These are phyloP conservation scores for Thymelicus lineola DNA, from an alignment of 2,888 invertebrate species.

Conservation along the genomic window DNA sequence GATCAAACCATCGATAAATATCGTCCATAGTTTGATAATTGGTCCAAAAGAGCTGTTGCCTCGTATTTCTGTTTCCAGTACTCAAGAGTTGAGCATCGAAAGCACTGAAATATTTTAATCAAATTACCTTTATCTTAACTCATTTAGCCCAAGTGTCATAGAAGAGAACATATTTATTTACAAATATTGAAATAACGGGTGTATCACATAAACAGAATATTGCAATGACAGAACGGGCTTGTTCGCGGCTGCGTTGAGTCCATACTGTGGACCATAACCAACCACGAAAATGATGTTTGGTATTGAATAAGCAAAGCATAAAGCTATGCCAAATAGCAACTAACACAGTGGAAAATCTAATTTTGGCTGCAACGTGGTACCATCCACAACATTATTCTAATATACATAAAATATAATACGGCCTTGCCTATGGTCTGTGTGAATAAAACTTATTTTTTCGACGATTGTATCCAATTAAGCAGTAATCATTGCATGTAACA, in stretches of 20 bases:
- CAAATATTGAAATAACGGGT: too few species aligned
- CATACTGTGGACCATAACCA: background rate
- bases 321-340: too few species aligned
- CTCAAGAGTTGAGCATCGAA: constrained; percentile 67
- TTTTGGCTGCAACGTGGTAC: too few species aligned
- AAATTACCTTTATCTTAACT: background rate
- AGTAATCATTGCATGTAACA: background rate
- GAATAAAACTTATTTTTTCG: background rate
- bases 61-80: constrained; percentile 58
- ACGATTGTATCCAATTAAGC: background rate
- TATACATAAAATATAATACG: too few species aligned
- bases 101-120: constrained; percentile 58
- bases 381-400: too few species aligned
- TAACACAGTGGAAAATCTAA: too few species aligned
- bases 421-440: background rate
- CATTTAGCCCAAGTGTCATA: background rate
- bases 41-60: constrained; percentile 62
- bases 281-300: too few species aligned
- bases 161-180: too few species aligned
- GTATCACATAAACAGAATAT: too few species aligned
- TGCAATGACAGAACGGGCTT: too few species aligned
- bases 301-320: background rate
- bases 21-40: constrained; percentile 72
- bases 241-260: too few species aligned
- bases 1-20: constrained; percentile 83